A percentile compares a stretch with the other conserved stretches of the same genome.
These are phyloP conservation scores for Pagrus major DNA, from an alignment of 2,113 vertebrate species.

Conservation along the genomic window DNA sequence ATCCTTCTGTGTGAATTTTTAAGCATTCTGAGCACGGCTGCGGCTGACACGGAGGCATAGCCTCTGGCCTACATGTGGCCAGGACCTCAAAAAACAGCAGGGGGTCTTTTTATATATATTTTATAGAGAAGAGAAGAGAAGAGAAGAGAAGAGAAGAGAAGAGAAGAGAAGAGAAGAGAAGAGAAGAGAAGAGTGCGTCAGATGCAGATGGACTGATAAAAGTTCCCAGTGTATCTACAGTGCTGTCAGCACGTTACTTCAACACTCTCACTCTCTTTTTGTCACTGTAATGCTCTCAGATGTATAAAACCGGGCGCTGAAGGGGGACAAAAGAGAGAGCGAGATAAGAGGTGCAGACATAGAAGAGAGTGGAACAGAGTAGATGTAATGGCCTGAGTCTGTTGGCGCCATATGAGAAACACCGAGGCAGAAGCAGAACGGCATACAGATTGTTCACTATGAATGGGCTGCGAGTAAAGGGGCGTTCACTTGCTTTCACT, in stretches of 20 bases:
- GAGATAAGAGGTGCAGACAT: constrained; percentile 27
- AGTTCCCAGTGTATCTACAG: constrained; percentile 32
- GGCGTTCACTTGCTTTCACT: constrained; percentile 17
- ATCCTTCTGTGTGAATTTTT: constrained; percentile 35
- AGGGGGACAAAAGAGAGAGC: constrained; percentile 30
- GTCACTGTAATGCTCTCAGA: constrained; percentile 49
- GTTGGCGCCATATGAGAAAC: constrained; percentile 31
- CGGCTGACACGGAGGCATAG: constrained; percentile 22
- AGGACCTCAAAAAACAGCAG: constrained; percentile 24
- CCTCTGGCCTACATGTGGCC: constrained; percentile 49
- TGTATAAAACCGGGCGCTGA: constrained; percentile 35
- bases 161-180: not conserved
- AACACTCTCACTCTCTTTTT: constrained; percentile 36
- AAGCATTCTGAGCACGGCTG: constrained; percentile 30
- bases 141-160: constrained; percentile 8
- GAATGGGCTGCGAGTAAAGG: constrained; percentile 1
- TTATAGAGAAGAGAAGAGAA: no score
- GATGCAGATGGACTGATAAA: constrained; percentile 33
- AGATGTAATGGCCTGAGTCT: constrained; percentile 35
- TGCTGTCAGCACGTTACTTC: constrained; percentile 20
- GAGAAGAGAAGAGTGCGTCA: constrained; percentile 14
- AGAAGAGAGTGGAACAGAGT: constrained; percentile 24
- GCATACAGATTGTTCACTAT: constrained; percentile 11
- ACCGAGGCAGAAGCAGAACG: constrained; percentile 12
- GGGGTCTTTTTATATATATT: not conserved